Percentiles rank a stretch among this genome's conserved stretches.
These are phyloP conservation scores for Drosophila bocki DNA, from an alignment of 1,140 invertebrate species.

Conservation along the genomic window DNA sequence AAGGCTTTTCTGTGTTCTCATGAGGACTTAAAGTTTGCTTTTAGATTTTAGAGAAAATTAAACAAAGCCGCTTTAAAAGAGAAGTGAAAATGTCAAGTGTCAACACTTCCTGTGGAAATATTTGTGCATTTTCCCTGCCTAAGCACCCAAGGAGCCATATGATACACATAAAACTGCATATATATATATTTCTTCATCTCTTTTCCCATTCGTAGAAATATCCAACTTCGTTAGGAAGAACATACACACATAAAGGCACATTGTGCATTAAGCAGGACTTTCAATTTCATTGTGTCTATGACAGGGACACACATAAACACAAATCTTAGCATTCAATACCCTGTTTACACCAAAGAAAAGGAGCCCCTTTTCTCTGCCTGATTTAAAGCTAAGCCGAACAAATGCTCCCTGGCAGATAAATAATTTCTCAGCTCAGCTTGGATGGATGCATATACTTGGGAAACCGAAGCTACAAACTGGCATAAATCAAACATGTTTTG, in stretches of 20 bases:
- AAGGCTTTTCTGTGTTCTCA: neutral
- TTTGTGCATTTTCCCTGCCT: conserved; percentile 20
- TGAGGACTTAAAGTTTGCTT: neutral
- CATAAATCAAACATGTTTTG: conserved; percentile 70
- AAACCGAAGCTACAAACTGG: conserved; percentile 44
- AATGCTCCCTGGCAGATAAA: conserved; percentile 25
- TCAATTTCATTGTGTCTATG: conserved; percentile 57
- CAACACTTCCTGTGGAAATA: conserved; percentile 18
- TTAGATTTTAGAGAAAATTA: neutral
- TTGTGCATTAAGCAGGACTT: conserved; percentile 48
- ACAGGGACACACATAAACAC: conserved; percentile 38
- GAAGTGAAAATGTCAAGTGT: conserved; percentile 9
- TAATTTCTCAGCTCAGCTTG: conserved; percentile 32
- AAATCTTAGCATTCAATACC: conserved; percentile 15
- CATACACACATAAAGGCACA: conserved; percentile 1
- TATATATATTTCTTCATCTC: neutral
- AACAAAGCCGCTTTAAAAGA: neutral
- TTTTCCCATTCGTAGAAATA: conserved; percentile 7
- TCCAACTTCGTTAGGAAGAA: conserved; percentile 16
- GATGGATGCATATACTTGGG: conserved; percentile 29
- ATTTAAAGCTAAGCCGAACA: conserved; percentile 38
- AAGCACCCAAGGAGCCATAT: neutral
- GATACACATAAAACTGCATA: neutral
- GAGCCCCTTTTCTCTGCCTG: neutral
- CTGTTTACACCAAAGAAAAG: neutral